These are phyloP conservation scores for Xylocampa areola DNA, from an alignment of 2,888 invertebrate species.

Conservation along the genomic window DNA sequence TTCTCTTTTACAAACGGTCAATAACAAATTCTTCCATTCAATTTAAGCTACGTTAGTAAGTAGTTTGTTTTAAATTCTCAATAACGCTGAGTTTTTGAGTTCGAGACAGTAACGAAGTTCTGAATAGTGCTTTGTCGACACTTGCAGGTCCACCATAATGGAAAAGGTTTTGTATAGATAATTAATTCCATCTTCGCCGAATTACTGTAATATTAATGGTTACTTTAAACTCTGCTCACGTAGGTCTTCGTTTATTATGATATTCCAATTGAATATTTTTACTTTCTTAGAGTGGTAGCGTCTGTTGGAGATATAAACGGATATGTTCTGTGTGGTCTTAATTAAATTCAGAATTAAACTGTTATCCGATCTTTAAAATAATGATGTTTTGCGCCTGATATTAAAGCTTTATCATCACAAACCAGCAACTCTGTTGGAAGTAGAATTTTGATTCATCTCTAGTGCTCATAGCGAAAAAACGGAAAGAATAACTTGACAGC, in stretches of 20 bases:
- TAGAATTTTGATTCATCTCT: not conserved
- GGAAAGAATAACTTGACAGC: constrained; percentile 23
- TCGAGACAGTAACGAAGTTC: constrained; percentile 67
- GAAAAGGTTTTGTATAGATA: constrained; percentile 72
- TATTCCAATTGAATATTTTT: constrained; percentile 41
- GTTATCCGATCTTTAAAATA: not conserved
- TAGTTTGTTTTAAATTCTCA: constrained; percentile 57
- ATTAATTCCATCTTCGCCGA: constrained; percentile 68
- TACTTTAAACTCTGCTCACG: constrained; percentile 53
- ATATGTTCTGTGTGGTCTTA: constrained; percentile 16
- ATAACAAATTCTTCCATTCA: constrained; percentile 23
- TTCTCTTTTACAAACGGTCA: constrained; percentile 19
- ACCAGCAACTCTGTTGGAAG: not conserved
- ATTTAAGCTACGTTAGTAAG: constrained; percentile 30
- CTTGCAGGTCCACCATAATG: constrained; percentile 65
- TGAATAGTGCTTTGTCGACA: constrained; percentile 65
- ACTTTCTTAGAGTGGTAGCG: constrained; percentile 24
- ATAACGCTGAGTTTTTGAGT: constrained; percentile 64
- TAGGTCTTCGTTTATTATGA: constrained; percentile 33
- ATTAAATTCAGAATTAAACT: constrained; percentile 9
- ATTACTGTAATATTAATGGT: constrained; percentile 57
- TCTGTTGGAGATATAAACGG: constrained; percentile 12
- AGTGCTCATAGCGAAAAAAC: constrained; percentile 1
- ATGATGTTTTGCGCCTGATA: too few relatives aligned
- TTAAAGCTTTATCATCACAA: too few relatives aligned